Base-by-base conservation (phyloP, 2,888 invertebrate species). In the Ashinkailepas kermadecensis region DNA sequence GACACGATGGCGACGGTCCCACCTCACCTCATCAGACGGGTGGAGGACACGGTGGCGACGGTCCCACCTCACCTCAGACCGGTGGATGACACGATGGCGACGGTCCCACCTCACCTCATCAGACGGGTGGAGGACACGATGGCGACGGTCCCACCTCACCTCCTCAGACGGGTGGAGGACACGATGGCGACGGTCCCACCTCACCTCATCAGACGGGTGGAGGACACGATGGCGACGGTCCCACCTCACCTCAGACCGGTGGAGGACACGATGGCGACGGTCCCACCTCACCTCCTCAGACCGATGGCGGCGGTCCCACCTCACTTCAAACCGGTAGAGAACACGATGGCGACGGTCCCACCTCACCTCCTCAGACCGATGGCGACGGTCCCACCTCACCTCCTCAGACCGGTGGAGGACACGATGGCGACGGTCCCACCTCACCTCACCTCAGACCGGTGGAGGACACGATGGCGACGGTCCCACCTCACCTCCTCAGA, bases 401-500 rank as follows among this genome's bases (percentile, higher is more conserved):
- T 74, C 74, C 74, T 74, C 74, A 12, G 74, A n/a, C n/a, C n/a
- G n/a, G 39, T 39, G 39, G 39, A 39, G 39, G 39, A 39, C 39
- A 39, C 39, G 4, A 4, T 39, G 39, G 4, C 39, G 39, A 39
- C 39, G 39, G 39, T 39, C 39, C 39, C 39, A 39, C 39, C 39
- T 39, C 13, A 74, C 74, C 54, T 74, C n/a, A n/a, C 74, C 74
- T 74, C 74, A 12, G 74, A n/a, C n/a, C n/a, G n/a, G 39, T 39
- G 39, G 39, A 39, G 39, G 39, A 39, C 39, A 39, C 39, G 4
- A 4, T 39, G 39, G 4, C 39, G 39, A 39, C 39, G 39, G 39
- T 39, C 39, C 39, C 39, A 39, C 39, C 39, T 39, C 13, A 74
- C 74, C 54, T 74, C 74, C 74, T 74, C 74, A 12, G 74, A 4